These are phyloP conservation scores for Cyphomyrus plagiostoma DNA, from an alignment of 2,113 vertebrate species.

Conservation along the genomic window DNA sequence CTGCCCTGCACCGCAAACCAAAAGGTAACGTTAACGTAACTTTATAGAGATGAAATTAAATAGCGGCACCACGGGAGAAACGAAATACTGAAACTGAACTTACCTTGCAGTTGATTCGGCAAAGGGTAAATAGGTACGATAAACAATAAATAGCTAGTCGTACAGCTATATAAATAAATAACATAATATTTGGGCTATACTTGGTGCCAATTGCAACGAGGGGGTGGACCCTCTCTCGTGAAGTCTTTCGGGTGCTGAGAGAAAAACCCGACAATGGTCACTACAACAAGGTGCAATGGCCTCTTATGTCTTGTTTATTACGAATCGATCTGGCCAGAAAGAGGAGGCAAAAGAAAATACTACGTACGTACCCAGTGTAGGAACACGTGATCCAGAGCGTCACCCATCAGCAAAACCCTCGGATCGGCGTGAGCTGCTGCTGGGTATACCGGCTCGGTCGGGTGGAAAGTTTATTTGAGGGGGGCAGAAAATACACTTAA, in stretches of 20 bases:
- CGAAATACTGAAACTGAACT: conserved; percentile 40
- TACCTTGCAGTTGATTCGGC: conserved; percentile 47
- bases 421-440: conserved; percentile 51
- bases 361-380: conserved; percentile 58
- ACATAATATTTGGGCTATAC: conserved; percentile 45
- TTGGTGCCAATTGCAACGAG: conserved; percentile 54
- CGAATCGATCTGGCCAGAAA: conserved; percentile 44
- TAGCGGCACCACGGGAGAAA: neutral
- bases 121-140: conserved; percentile 42
- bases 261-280: conserved; percentile 40
- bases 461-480: conserved; percentile 11
- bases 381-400: conserved; percentile 63
- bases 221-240: conserved; percentile 38
- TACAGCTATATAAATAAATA: conserved; percentile 39
- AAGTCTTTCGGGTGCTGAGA: conserved; percentile 34
- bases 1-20: conserved; percentile 46
- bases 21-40: conserved; percentile 39
- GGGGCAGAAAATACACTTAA: neutral
- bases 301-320: conserved; percentile 54
- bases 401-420: conserved; percentile 51
- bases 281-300: conserved; percentile 28
- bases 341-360: conserved; percentile 60
- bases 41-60: conserved; percentile 44
- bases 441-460: conserved; percentile 18
- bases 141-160: conserved; percentile 43